A percentile compares a stretch with the other conserved stretches of the same genome.
Evolutionary conservation across 1,140 invertebrate genomes (phyloP).

Genomic region (Pogonomyrmex barbatus): DNA sequence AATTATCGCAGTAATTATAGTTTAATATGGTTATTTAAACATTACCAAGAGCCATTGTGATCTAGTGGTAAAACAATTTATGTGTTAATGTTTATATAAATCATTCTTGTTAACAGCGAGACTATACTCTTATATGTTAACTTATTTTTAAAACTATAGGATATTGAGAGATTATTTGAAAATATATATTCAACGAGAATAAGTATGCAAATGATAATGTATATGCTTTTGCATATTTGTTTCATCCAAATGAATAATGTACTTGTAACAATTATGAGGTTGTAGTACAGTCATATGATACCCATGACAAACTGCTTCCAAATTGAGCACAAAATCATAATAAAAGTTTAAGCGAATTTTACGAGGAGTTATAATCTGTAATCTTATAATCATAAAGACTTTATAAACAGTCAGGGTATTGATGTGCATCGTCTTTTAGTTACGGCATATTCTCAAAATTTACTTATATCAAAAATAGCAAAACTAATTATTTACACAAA

Average conservation of each 20-base stretch:
- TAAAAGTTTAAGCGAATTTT: slow-evolving; percentile 38
- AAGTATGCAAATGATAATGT: slow-evolving; percentile 41
- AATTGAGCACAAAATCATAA: slow-evolving; percentile 57
- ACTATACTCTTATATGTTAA: slow-evolving; percentile 60
- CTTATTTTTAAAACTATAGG: slow-evolving; percentile 63
- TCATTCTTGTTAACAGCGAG: slow-evolving; percentile 58
- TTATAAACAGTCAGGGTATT: slow-evolving; percentile 38
- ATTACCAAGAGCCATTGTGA: slow-evolving; percentile 70
- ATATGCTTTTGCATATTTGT: slow-evolving; percentile 13
- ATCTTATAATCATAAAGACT: slow-evolving; percentile 4
- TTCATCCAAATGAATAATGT: slow-evolving; percentile 61
- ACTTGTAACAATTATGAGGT: slow-evolving; percentile 41
- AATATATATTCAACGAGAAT: slow-evolving; percentile 32
- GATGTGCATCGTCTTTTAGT: slow-evolving; percentile 15
- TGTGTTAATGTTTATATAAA: slow-evolving; percentile 59
- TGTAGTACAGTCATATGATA: slow-evolving; percentile 28
- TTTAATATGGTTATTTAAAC: slow-evolving; percentile 60
- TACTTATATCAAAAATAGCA: neutral
- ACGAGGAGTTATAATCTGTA: slow-evolving; percentile 33
- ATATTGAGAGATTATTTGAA: slow-evolving; percentile 54
- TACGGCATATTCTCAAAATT: slow-evolving; percentile 30
- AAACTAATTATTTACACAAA: slow-evolving; percentile 49
- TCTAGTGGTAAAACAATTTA: slow-evolving; percentile 65
- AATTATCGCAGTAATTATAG: slow-evolving; percentile 46
- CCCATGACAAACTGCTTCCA: slow-evolving; percentile 57